These are phyloP conservation scores for Pogonognathellus flavescens DNA, from an alignment of 1,140 invertebrate species.

Conservation along the genomic window DNA sequence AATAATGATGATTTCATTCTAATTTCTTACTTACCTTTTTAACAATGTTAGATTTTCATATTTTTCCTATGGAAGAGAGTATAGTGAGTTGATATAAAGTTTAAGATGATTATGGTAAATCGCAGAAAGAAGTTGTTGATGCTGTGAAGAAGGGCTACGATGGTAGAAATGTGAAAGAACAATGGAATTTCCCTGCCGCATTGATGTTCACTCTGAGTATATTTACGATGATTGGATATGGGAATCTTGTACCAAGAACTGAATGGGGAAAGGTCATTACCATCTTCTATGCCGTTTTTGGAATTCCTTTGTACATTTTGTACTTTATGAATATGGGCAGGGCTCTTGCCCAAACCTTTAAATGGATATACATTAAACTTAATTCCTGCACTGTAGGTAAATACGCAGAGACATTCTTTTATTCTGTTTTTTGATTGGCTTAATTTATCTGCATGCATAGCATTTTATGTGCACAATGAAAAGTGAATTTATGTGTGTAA, in stretches of 20 bases:
- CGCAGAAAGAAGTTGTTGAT: conserved; percentile 78
- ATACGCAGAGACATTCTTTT: background rate
- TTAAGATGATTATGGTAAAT: conserved; percentile 9
- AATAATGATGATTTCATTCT: too few species aligned
- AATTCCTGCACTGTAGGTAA: conserved; percentile 69
- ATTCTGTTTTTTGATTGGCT: background rate
- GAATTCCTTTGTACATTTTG: conserved; percentile 91
- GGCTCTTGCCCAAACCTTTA: conserved; percentile 82
- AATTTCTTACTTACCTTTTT: too few species aligned
- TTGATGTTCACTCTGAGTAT: conserved; percentile 89
- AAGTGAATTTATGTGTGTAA: too few species aligned
- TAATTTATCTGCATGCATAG: too few species aligned
- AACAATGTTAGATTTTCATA: too few species aligned
- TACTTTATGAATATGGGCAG: conserved; percentile 93
- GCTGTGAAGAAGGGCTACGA: conserved; percentile 83
- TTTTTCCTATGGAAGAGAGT: too few species aligned
- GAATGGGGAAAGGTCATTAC: conserved; percentile 91
- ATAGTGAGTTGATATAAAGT: background rate
- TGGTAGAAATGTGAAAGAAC: conserved; percentile 78
- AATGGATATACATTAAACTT: conserved; percentile 83
- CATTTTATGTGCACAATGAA: too few species aligned
- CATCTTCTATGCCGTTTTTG: conserved; percentile 93
- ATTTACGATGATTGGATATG: conserved; percentile 95
- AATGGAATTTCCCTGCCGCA: conserved; percentile 87
- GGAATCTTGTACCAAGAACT: conserved; percentile 92